Evolutionary conservation across 2,113 vertebrate species (phyloP).

Genomic region (Gyps fulvus): DNA sequence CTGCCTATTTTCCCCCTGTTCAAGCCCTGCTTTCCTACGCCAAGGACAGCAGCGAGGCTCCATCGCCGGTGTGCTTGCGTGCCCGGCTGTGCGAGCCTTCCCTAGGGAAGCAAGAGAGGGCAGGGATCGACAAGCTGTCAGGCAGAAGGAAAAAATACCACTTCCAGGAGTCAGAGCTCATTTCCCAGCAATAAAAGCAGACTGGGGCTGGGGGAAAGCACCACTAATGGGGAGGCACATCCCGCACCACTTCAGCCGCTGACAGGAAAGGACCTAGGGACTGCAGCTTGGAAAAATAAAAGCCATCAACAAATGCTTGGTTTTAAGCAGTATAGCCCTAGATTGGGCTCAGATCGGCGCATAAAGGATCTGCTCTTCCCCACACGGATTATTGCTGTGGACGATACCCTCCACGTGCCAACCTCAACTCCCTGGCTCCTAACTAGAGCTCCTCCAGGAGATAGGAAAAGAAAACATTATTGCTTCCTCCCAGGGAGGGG

Average conservation of each 20-base stretch:
- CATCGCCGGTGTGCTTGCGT: fast-evolving
- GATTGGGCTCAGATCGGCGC: background rate
- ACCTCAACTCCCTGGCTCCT: fast-evolving
- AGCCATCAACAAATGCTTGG: background rate
- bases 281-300: background rate
- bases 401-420: background rate
- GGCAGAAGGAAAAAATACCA: constrained; percentile 26
- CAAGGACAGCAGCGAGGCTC: background rate
- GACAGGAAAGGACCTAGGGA: background rate
- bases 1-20: background rate
- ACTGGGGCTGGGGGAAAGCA: background rate
- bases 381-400: fast-evolving
- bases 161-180: constrained; percentile 37
- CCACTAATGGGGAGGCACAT: background rate
- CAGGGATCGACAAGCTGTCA: constrained; percentile 27
- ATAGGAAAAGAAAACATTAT: background rate
- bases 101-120: background rate
- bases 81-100: background rate
- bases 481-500: background rate
- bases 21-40: background rate
- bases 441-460: background rate
- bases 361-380: background rate
- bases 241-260: fast-evolving
- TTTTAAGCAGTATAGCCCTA: background rate
- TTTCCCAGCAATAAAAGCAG: constrained; percentile 24